Base-by-base conservation (phyloP, 2,797 vertebrate species). In the Antennarius maculatus region DNA sequence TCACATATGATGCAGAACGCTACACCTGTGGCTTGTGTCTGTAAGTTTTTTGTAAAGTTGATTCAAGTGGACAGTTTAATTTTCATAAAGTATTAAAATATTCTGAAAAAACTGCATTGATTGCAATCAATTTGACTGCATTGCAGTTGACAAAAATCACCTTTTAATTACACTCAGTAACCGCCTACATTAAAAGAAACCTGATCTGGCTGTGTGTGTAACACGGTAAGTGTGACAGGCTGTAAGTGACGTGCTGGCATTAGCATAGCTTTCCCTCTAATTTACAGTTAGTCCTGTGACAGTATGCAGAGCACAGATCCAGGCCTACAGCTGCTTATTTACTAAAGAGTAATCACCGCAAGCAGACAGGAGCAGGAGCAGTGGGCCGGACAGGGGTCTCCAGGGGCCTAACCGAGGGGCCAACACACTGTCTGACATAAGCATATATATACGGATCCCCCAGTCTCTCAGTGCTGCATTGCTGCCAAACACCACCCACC, bases 251-350 rank as follows among this genome's bases (percentile, higher is more conserved):
- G 75, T 61, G 60, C 55, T 29, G 62, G 41, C n/a, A 43, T 54
- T 46, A 54, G 50, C 28, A 28, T 53, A 29, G 67, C 74, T 77
- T 86, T 78, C 55, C 67, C 13, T 86, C 76, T 85, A 76, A 79
- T 88, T 88, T 85, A 89, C 84, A 83, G 84, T 74, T 68, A 60
- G 54, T 60, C 71, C 66, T 85, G 77, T 87, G 89, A 91, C 80
- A 84, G 62, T 84, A 83, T 82, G 83, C 86, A 88, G 89, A 81
- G 60, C 4, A 28, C 64, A 51, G 70, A 69, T 69, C 77, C 81
- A 77, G 75, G 59, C 70, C 54, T 70, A 74, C 81, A 79, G 85
- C 85, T 91, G 89, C 86, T 88, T 91, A 88, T 92, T 92, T 92
- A 88, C 82, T 76, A 86, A 82, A 84, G 79, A 90, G 76, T 83